phyloP scores from a whole-genome alignment of 2,797 vertebrate genomes.

The Pelobates cultripes region DNA sequence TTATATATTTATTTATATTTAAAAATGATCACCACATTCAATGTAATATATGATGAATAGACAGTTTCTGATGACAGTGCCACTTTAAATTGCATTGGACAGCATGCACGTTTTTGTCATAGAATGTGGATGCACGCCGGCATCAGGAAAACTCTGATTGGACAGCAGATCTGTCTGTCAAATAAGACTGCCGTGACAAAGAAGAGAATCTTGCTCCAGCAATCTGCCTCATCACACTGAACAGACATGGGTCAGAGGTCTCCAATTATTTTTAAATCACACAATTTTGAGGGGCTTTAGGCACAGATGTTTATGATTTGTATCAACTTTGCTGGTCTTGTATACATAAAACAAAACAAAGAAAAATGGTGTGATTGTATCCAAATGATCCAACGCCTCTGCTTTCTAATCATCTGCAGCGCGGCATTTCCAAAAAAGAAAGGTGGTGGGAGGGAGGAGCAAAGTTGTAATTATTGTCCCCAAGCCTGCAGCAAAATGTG shows the following conservation, averaged over 20 bases:
- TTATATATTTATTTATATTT: too few relatives aligned
- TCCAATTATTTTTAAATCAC: not conserved
- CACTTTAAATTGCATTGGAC: too few relatives aligned
- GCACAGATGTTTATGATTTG: not conserved
- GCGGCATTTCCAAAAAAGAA: not conserved
- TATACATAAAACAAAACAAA: not conserved
- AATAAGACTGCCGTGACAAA: too few relatives aligned
- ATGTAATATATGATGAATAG: too few relatives aligned
- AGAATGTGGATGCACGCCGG: too few relatives aligned
- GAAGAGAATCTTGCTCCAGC: too few relatives aligned
- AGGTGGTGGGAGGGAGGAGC: conserved; percentile 3
- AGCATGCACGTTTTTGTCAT: too few relatives aligned
- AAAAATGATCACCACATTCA: too few relatives aligned
- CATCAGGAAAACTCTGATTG: too few relatives aligned
- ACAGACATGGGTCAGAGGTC: not conserved
- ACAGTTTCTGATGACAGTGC: too few relatives aligned
- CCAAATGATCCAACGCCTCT: not conserved
- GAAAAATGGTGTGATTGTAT: not conserved
- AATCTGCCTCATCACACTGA: too few relatives aligned
- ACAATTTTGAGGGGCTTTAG: not conserved
- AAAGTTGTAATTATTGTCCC: conserved; percentile 17
- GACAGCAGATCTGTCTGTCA: too few relatives aligned
- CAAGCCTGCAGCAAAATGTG: conserved; percentile 15
- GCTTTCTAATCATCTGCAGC: conserved; percentile 10
- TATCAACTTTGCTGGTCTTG: not conserved